A percentile compares a stretch with the other conserved stretches of the same genome.
These are phyloP conservation scores for Eupithecia abbreviata DNA, from an alignment of 2,888 invertebrate genomes.

Conservation along the genomic window DNA sequence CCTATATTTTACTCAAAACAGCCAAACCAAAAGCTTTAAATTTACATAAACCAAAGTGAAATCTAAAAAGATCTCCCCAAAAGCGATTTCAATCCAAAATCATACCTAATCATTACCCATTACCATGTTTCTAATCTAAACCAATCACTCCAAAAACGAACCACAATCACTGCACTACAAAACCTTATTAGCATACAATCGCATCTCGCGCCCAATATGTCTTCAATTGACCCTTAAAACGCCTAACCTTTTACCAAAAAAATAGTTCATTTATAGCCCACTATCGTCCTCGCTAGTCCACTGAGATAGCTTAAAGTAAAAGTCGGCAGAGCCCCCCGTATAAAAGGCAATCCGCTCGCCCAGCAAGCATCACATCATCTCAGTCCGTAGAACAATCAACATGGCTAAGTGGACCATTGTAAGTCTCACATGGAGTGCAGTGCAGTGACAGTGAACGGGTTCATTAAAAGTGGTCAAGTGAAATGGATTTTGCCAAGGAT, in stretches of 20 bases:
- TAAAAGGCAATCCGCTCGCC: slow-evolving; percentile 66
- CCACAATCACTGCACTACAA: background rate
- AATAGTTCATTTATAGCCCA: slow-evolving; percentile 69
- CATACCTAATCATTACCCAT: background rate
- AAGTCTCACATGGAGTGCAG: slow-evolving; percentile 77
- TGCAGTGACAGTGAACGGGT: slow-evolving; percentile 57
- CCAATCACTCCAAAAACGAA: background rate
- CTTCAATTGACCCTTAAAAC: slow-evolving; percentile 30
- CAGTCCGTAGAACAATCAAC: slow-evolving; percentile 62
- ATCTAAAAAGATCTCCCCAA: background rate
- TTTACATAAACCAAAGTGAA: background rate
- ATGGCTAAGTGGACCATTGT: slow-evolving; percentile 80
- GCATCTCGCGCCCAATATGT: slow-evolving; percentile 5
- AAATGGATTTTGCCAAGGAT: slow-evolving; percentile 27
- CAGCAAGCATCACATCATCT: slow-evolving; percentile 68
- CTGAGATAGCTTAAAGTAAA: slow-evolving; percentile 74
- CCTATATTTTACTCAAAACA: background rate
- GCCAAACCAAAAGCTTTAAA: background rate
- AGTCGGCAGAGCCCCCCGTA: slow-evolving; percentile 72
- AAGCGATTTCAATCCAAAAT: background rate
- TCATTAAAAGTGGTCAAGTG: slow-evolving; percentile 32
- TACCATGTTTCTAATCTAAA: background rate
- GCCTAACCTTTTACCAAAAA: slow-evolving; percentile 52
- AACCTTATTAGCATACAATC: slow-evolving; percentile 12
- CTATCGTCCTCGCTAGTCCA: slow-evolving; percentile 69